Conservation (phyloP, 2,888 invertebrate genomes). For the Plebejus argus region DNA sequence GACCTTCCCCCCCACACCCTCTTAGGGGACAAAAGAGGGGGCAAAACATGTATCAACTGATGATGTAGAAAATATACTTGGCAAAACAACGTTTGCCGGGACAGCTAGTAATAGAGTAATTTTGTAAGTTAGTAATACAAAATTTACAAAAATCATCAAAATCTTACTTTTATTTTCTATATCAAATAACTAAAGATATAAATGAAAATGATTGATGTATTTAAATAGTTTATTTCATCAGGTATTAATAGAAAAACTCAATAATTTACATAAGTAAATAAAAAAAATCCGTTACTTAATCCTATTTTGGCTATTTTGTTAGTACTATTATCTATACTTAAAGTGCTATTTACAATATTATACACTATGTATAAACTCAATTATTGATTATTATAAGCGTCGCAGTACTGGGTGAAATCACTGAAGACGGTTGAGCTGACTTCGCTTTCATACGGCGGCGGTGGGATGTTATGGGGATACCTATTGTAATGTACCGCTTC, state of each 20-base stretch:
- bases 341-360: neutral
- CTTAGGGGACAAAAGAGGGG: too few species aligned
- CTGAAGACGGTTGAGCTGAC: constrained; percentile 6
- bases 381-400: constrained; percentile 14
- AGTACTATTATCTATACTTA: neutral
- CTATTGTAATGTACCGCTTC: constrained; percentile 13
- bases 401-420: constrained; percentile 21
- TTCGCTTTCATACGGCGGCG: constrained; percentile 21
- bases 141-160: too few species aligned
- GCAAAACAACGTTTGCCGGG: too few species aligned
- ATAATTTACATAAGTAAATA: neutral
- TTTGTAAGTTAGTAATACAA: too few species aligned
- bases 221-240: neutral
- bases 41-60: too few species aligned
- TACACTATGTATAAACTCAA: neutral
- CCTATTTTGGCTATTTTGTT: neutral
- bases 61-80: too few species aligned
- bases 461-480: constrained; percentile 7
- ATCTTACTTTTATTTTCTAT: neutral
- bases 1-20: too few species aligned
- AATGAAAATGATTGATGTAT: neutral
- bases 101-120: too few species aligned
- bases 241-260: neutral
- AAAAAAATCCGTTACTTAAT: neutral
- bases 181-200: neutral